These are phyloP conservation scores for Denticeps clupeoides DNA, from an alignment of 2,797 vertebrate genomes.

Conservation along the genomic window DNA sequence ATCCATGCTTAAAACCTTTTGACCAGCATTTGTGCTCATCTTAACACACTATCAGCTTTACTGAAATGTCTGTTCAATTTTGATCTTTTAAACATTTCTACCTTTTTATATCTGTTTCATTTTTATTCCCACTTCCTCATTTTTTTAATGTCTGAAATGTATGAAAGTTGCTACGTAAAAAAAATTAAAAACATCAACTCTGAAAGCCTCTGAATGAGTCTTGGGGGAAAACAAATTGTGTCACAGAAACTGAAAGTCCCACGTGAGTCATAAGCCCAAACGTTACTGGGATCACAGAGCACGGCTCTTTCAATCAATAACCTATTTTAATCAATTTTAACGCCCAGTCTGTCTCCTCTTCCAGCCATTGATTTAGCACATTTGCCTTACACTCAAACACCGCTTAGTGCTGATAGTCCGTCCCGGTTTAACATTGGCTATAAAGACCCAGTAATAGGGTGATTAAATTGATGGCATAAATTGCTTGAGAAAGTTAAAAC, in stretches of 20 bases:
- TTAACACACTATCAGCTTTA: too few relatives aligned
- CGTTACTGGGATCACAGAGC: not conserved
- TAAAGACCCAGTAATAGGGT: slow-evolving; percentile 24
- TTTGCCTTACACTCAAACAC: slow-evolving; percentile 4
- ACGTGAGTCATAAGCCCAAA: not conserved
- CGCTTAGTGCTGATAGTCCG: slow-evolving; percentile 1
- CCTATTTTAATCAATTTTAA: not conserved
- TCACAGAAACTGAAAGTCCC: not conserved
- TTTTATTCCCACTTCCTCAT: too few relatives aligned
- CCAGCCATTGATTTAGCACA: not conserved
- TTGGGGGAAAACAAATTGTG: too few relatives aligned
- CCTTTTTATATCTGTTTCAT: too few relatives aligned
- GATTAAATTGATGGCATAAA: slow-evolving; percentile 22
- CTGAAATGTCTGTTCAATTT: too few relatives aligned
- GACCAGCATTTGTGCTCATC: too few relatives aligned
- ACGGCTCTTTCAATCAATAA: slow-evolving; percentile 4
- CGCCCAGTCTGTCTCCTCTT: not conserved
- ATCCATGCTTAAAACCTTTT: too few relatives aligned
- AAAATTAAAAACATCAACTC: too few relatives aligned
- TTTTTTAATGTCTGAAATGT: too few relatives aligned
- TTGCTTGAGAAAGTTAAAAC: slow-evolving; percentile 19
- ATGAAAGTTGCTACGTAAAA: too few relatives aligned
- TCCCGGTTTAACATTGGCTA: slow-evolving; percentile 8
- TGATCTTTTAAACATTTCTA: too few relatives aligned
- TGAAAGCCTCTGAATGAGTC: too few relatives aligned